Percentiles rank a stretch among this genome's conserved stretches.
Conservation (phyloP, 1,140 invertebrate genomes). For the Thaumetopoea pityocampa region DNA sequence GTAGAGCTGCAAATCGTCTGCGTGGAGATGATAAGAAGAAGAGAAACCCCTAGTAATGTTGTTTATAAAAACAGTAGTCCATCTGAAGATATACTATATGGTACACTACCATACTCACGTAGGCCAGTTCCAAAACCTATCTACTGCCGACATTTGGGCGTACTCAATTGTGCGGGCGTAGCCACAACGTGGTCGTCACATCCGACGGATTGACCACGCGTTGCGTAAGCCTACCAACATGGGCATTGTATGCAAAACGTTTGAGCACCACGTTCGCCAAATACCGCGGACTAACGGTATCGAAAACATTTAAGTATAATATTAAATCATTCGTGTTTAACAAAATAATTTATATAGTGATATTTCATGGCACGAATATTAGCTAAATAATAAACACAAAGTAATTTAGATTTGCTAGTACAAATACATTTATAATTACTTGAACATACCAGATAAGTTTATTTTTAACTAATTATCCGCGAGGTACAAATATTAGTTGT, state of each 20-base stretch:
- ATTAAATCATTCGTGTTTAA: neutral
- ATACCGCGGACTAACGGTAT: constrained; percentile 57
- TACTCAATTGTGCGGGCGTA: constrained; percentile 41
- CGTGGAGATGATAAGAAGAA: too few species aligned
- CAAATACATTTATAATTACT: too few species aligned
- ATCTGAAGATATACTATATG: neutral
- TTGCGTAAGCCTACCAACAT: constrained; percentile 57
- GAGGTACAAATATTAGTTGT: too few species aligned
- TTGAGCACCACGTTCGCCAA: constrained; percentile 37
- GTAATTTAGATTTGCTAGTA: too few species aligned
- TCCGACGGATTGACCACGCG: constrained; percentile 51
- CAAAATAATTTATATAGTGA: neutral
- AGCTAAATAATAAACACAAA: too few species aligned
- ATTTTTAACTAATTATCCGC: too few species aligned
- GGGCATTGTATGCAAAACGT: constrained; percentile 70
- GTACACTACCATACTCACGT: neutral
- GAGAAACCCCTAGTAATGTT: too few species aligned
- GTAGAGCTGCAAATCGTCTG: too few species aligned
- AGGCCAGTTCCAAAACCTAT: constrained; percentile 16
- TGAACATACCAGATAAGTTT: too few species aligned
- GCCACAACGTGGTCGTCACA: constrained; percentile 37
- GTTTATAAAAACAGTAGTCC: constrained; percentile 3
- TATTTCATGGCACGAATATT: neutral
- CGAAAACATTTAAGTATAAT: constrained; percentile 9
- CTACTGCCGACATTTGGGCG: constrained; percentile 47